Base-by-base conservation (phyloP, 2,888 invertebrate species). In the Drosophila borealis region DNA sequence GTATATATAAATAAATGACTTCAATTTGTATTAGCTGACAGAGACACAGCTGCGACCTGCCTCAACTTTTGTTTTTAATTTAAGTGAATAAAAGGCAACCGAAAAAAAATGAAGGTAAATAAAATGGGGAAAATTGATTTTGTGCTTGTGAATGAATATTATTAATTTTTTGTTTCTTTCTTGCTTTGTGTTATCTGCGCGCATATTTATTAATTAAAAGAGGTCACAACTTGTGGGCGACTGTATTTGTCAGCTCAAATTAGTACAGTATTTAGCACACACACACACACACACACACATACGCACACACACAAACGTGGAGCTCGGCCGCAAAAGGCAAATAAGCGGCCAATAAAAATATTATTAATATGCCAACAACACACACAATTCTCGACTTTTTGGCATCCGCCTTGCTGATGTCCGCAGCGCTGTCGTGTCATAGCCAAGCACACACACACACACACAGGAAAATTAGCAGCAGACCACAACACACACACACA, bases 311-410 rank as follows among this genome's bases (percentile, higher is more conserved):
- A 41, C 17, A 29, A 44, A 11, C n/a, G 19, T 11, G 37, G 42
- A 54, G 57, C 39, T 50, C 5, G 46, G 59, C 71, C 74, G 46
- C 78, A 65, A 54, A 77, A 85, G 81, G 78, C 81, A 85, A 83
- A 83, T 82, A 85, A 75, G 81, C 81, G 85, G 73, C 75, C 75
- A 85, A 83, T 83, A 83, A 85, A 83, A 83, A 75, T 83, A 83
- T 83, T 85, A 85, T 83, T 83, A 85, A 74, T 85, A 85, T 78
- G 78, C 79, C 78, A 73, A 59, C 63, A 65, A 77, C 68, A 74
- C 66, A 79, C 69, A 70, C 70, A 75, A 71, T 67, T 17, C 57
- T 60, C 60, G 46, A 64, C 72, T 75, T 69, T 75, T 75, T 75
- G 75, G 75, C 75, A 75, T 75, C 61, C 45, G 65, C 61, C 57